phyloP scores from a whole-genome alignment of 1,140 invertebrate species.

The Drosophila trapezifrons region DNA sequence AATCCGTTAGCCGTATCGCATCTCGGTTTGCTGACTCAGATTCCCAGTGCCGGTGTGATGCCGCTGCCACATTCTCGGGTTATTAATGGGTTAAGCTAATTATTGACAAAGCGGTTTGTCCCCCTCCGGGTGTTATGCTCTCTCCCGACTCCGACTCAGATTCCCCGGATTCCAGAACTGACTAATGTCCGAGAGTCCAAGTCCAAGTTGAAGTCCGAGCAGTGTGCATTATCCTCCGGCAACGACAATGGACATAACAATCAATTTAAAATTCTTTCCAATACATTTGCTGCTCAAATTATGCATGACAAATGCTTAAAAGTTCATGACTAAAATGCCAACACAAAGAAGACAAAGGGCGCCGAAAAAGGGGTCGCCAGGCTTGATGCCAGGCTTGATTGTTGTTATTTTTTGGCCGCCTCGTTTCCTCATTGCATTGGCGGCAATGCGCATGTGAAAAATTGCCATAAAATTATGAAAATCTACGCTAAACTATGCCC shows the following conservation, averaged over 20 bases:
- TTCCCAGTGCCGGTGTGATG: conserved; percentile 6
- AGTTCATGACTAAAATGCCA: conserved; percentile 82
- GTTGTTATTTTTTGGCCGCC: conserved; percentile 18
- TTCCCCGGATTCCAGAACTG: conserved; percentile 16
- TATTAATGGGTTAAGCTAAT: conserved; percentile 83
- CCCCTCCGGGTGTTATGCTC: conserved; percentile 26
- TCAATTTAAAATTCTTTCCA: conserved; percentile 83
- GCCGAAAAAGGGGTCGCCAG: not conserved
- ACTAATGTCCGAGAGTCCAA: conserved; percentile 48
- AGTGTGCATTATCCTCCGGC: conserved; percentile 17
- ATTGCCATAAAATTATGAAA: conserved; percentile 82
- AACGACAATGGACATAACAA: conserved; percentile 61
- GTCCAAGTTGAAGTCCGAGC: conserved; percentile 2
- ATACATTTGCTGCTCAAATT: conserved; percentile 80
- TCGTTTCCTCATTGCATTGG: conserved; percentile 17
- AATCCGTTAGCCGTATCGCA: conserved; percentile 36
- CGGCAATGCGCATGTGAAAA: conserved; percentile 72
- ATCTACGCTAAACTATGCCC: conserved; percentile 72
- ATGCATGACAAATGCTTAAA: conserved; percentile 82
- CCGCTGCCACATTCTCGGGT: conserved; percentile 35
- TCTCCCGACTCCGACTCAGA: not conserved
- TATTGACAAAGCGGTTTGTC: conserved; percentile 68
- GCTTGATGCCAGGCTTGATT: not conserved
- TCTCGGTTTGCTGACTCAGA: conserved; percentile 64
- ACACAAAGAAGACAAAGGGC: conserved; percentile 50